Evolutionary conservation across 2,888 invertebrate species (phyloP), one percentile per base, ranked within the genome.

Genomic region (Agrotis puta): DNA sequence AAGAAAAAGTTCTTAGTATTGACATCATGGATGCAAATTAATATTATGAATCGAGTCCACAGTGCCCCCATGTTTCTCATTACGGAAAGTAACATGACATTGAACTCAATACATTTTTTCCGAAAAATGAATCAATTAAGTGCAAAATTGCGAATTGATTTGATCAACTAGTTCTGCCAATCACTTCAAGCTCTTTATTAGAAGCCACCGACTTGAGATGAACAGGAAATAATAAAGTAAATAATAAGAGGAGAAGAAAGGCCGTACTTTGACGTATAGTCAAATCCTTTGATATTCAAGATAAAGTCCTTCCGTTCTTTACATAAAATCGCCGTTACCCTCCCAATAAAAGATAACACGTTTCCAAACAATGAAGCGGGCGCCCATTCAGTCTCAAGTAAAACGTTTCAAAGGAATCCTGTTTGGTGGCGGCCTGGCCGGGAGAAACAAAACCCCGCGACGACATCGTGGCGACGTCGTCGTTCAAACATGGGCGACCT

Each of bases 381-480:
- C 82, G 86, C 87, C 89, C 91, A 91, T 93, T 92, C 88, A 92
- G 84, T 87, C 83, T 77, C 87, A 83, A 89, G 88, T 87, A 85
- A 89, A 90, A 87, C 83, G 85, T 88, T 89, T 89, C 88, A 87
- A 91, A 91, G 91, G 91, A 93, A 93, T 92, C 92, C 92, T 87
- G 93, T 92, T 92, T 90, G 88, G 88, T 90, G 80, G 84, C 56
- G 45, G 57, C 56, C 45, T 56, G 56, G 53, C 89, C 82, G 85
- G 82, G 86, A 89, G 88, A 85, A 89, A 91, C 89, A 89, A 91
- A 91, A 90, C 88, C 83, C 78, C 67, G 69, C 78, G 67, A 82
- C 77, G 85, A 84, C 86, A 78, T 81, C 81, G 80, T 74, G 77
- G 79, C 79, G 82, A 72, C 79, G 64, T 74, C 74, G 66, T 58